Evolutionary conservation across 2,888 invertebrate genomes (phyloP), one percentile per base, ranked within the genome.

Genomic region (Apotomis turbidana): DNA sequence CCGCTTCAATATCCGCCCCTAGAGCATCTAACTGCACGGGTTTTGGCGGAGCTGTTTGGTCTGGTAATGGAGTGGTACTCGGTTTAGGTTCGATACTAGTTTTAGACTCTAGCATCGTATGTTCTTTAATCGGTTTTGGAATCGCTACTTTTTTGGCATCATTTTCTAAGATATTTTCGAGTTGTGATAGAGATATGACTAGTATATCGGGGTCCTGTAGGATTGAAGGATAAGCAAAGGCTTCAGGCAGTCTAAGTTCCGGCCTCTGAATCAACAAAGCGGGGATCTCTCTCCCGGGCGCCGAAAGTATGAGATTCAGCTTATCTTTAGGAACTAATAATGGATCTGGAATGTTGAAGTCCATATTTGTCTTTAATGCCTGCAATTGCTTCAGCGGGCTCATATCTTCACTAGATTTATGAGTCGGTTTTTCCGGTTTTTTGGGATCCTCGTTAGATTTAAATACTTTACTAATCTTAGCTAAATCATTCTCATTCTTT

Each of bases 321-420:
- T 95, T 95, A 80, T 96, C 96, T 87, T 96, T 96, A 66, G 97
- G 97, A 75, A 97, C 95, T 74, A 97, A 87, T 80, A 97, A 93
- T 9, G 97, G 97, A 92, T 97, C 97, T 57, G 97, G 97, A 82
- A 97, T 95, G 84, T 95, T 95, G 81, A 96, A 94, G 76, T 95
- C 95, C 6, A 95, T 93, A 79, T 95, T 95, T 62, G 94, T 93
- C 74, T 96, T 94, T 38, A 97, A 90, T 81, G 95, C 94, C 77
- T 96, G 95, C 8, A 97, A 90, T 82, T 97, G 97, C 73, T 95
- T 95, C 5, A 97, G 83, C 0, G 97, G 96, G 82, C 94, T 94
- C n/a, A 92, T 93, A 79, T 95, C 95, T 51, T 94, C 91, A 15
- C 84, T 85, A 57, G 79, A 80, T 74, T 87, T 88, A 68, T 80